These are phyloP conservation scores for Petrocephalus zakoni DNA, from an alignment of 2,113 vertebrate genomes.

Conservation along the genomic window DNA sequence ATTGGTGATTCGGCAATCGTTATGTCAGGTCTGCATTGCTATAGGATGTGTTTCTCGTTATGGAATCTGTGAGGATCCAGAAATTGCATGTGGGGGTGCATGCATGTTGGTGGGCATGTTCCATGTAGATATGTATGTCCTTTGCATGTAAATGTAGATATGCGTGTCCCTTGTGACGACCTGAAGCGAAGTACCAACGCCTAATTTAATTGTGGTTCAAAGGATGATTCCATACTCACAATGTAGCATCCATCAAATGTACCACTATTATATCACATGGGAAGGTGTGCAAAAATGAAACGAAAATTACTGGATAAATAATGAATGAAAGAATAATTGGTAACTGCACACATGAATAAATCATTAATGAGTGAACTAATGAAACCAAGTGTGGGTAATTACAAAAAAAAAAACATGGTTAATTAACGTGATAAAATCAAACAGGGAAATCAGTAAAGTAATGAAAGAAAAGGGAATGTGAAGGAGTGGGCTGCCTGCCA, in stretches of 20 bases:
- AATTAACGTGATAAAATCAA: slow-evolving; percentile 9
- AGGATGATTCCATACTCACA: neutral
- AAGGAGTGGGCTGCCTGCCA: neutral
- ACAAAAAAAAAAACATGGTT: neutral
- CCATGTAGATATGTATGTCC: neutral
- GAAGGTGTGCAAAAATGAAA: neutral
- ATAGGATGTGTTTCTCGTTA: neutral
- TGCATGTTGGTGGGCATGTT: neutral
- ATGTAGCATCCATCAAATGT: neutral
- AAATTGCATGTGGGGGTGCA: neutral
- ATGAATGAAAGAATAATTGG: slow-evolving; percentile 11
- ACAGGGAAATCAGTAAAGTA: neutral
- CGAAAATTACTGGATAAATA: neutral
- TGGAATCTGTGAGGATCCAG: neutral
- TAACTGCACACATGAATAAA: slow-evolving; percentile 8
- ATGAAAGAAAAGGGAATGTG: neutral
- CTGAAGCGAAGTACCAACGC: neutral
- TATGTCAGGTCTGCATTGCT: neutral
- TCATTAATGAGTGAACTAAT: slow-evolving; percentile 1
- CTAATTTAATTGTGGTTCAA: neutral
- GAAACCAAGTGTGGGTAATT: neutral
- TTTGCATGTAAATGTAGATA: no score
- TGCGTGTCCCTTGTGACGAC: neutral
- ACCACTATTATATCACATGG: neutral
- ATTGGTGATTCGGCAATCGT: neutral